These are phyloP conservation scores for Bursaphelenchus okinawaensis DNA, from an alignment of 2,888 invertebrate species.

Conservation along the genomic window DNA sequence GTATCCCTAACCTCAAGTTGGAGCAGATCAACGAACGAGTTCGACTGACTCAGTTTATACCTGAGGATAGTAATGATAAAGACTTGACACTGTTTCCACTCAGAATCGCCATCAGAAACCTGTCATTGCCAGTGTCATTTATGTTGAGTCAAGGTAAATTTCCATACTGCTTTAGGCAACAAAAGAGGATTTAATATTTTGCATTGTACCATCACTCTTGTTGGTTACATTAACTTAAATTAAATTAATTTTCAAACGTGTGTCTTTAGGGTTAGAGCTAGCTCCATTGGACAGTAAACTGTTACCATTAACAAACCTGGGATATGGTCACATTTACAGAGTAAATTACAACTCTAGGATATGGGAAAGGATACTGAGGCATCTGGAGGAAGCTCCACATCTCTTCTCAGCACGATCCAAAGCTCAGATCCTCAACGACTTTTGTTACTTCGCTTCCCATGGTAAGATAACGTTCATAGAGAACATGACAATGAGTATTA, in stretches of 20 bases:
- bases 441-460: slow-evolving; percentile 49
- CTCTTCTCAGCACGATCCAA: slow-evolving; percentile 21
- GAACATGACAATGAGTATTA: too few species aligned
- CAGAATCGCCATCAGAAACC: slow-evolving; percentile 26
- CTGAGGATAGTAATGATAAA: slow-evolving; percentile 12
- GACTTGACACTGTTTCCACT: slow-evolving; percentile 33
- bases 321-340: slow-evolving; percentile 31
- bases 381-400: slow-evolving; percentile 21
- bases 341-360: slow-evolving; percentile 31
- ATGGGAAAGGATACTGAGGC: slow-evolving; percentile 29
- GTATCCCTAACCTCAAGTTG: slow-evolving; percentile 34
- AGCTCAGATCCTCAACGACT: slow-evolving; percentile 52
- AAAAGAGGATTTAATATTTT: too few species aligned
- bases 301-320: slow-evolving; percentile 26
- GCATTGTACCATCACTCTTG: too few species aligned
- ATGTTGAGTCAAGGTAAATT: slow-evolving; percentile 34
- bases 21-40: slow-evolving; percentile 28
- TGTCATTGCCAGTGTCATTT: slow-evolving; percentile 29
- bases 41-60: slow-evolving; percentile 28
- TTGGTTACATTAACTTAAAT: background rate
- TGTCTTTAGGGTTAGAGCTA: slow-evolving; percentile 27
- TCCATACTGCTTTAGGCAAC: background rate
- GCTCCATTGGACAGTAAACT: slow-evolving; percentile 30
- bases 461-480: too few species aligned
- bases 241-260: background rate